Conservation (phyloP, 2,888 invertebrate species). For the Buathra laborator region DNA sequence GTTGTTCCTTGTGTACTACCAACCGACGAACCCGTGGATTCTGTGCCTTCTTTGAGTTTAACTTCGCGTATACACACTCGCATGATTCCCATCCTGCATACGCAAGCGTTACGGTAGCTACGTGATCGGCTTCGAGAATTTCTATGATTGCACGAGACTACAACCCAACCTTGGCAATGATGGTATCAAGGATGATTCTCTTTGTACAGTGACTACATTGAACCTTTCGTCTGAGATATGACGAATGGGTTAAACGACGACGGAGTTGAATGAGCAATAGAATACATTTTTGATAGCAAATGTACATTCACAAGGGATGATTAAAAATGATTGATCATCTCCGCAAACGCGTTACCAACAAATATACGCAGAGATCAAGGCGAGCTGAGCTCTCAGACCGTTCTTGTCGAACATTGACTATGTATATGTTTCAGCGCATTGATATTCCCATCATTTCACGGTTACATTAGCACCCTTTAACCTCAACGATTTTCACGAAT, state of each 20-base stretch:
- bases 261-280: background rate
- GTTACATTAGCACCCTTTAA: slow-evolving; percentile 54
- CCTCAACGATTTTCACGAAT: slow-evolving; percentile 36
- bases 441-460: slow-evolving; percentile 50
- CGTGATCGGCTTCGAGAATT: slow-evolving; percentile 63
- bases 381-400: background rate
- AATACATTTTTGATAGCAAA: too few relatives aligned
- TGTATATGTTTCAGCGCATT: slow-evolving; percentile 28
- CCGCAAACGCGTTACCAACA: too few relatives aligned
- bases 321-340: too few relatives aligned
- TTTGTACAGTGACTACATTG: background rate
- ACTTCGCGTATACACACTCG: slow-evolving; percentile 20
- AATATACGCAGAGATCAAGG: background rate
- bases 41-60: slow-evolving; percentile 23
- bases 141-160: slow-evolving; percentile 50
- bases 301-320: too few relatives aligned
- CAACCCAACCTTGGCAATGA: slow-evolving; percentile 51
- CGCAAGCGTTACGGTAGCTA: slow-evolving; percentile 49
- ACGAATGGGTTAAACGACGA: slow-evolving; percentile 19
- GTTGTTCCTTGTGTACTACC: slow-evolving; percentile 8
- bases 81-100: slow-evolving; percentile 62
- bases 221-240: background rate
- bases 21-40: slow-evolving; percentile 34
- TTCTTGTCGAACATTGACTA: background rate
- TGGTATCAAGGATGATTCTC: slow-evolving; percentile 15